Evolutionary conservation across 2,113 vertebrate genomes (phyloP).

Genomic region (Egretta garzetta): DNA sequence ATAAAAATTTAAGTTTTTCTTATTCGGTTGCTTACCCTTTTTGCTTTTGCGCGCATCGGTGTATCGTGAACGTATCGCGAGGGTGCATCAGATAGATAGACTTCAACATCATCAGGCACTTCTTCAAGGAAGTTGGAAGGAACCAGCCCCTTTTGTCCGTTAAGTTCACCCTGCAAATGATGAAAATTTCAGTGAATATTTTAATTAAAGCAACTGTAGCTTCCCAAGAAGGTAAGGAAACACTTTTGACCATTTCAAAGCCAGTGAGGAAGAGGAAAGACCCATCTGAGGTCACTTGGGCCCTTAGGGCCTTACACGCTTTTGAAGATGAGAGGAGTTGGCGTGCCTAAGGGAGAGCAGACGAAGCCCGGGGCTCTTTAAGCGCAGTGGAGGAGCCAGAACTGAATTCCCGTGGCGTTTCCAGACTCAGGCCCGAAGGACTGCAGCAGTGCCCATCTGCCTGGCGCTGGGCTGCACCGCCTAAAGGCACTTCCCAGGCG

Average conservation of each 20-base stretch:
- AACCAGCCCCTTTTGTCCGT: constrained; percentile 95
- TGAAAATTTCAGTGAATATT: no score
- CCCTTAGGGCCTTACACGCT: fast-evolving
- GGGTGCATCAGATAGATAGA: constrained; percentile 91
- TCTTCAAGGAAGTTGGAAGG: constrained; percentile 99
- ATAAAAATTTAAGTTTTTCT: not conserved
- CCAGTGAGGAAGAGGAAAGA: not conserved
- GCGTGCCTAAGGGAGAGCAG: fast-evolving
- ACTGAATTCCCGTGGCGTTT: no score
- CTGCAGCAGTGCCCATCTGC: fast-evolving
- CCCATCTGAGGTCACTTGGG: fast-evolving
- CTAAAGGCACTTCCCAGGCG: not conserved
- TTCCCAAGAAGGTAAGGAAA: not conserved
- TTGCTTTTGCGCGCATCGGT: constrained; percentile 87
- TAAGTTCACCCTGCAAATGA: constrained; percentile 88
- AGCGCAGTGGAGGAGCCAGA: fast-evolving
- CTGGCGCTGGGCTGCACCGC: not conserved
- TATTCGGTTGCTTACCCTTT: constrained; percentile 86
- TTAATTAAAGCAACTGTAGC: fast-evolving
- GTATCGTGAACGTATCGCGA: constrained; percentile 83
- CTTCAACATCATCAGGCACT: constrained; percentile 99
- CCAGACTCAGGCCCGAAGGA: not conserved
- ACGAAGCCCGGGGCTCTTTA: not conserved
- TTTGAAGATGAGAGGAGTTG: not conserved
- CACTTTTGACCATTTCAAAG: not conserved